Evolutionary conservation across 2,797 vertebrate species (phyloP).

Genomic region (Melanitta fusca): DNA sequence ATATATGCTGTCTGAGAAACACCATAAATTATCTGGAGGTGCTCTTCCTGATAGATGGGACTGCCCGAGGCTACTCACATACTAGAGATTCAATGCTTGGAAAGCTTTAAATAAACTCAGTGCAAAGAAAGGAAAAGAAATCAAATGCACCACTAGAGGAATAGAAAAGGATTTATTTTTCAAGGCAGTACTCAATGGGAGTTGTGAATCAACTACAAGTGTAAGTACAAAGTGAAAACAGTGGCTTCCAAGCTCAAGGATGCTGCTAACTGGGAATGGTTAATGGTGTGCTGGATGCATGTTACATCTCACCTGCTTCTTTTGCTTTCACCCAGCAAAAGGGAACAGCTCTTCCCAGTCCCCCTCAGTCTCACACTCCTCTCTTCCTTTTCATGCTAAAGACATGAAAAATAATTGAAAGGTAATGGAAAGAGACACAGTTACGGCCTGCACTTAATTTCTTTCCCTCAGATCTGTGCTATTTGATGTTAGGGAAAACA

Average conservation of each 20-base stretch:
- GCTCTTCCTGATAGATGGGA: not conserved
- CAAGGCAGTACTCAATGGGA: not conserved
- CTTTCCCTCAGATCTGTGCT: not conserved
- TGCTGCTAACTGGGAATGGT: not conserved
- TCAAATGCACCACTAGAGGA: not conserved
- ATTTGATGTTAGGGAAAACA: not conserved
- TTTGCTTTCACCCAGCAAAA: not conserved
- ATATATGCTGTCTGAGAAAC: not conserved
- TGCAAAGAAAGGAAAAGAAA: not conserved
- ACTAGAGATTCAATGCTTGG: not conserved
- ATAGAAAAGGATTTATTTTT: not conserved
- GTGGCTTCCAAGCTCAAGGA: not conserved
- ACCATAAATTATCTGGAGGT: not conserved
- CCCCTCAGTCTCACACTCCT: not conserved
- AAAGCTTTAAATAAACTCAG: constrained; percentile 32
- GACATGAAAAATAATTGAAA: not conserved
- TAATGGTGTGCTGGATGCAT: not conserved
- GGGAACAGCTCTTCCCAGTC: not conserved
- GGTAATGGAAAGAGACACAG: not conserved
- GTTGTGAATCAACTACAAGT: not conserved
- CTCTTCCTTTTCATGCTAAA: not conserved
- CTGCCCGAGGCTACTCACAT: constrained; percentile 12
- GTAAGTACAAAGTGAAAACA: not conserved
- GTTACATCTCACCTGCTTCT: not conserved
- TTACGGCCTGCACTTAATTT: not conserved